These are phyloP conservation scores for Cephalotes varians DNA, from an alignment of 2,888 invertebrate genomes.

Conservation along the genomic window DNA sequence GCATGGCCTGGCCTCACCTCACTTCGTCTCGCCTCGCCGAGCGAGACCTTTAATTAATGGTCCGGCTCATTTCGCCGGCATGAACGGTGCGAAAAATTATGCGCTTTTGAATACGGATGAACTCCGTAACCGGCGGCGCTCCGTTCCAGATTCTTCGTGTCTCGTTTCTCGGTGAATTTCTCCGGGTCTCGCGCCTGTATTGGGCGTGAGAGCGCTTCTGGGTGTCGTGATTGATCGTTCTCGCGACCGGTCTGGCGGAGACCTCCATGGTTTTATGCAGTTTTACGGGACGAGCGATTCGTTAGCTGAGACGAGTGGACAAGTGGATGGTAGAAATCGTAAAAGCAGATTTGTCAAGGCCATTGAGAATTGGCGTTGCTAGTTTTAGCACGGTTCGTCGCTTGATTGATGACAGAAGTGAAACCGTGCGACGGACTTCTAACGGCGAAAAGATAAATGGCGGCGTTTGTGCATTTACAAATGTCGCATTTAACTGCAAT, in stretches of 20 bases:
- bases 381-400: conserved; percentile 45
- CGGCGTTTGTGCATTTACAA: conserved; percentile 30
- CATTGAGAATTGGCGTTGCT: conserved; percentile 36
- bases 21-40: conserved; percentile 40
- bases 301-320: conserved; percentile 52
- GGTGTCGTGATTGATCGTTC: conserved; percentile 53
- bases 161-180: conserved; percentile 46
- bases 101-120: conserved; percentile 76
- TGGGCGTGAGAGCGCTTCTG: conserved; percentile 51
- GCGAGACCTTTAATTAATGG: conserved; percentile 80
- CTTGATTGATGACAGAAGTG: conserved; percentile 49
- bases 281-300: conserved; percentile 55
- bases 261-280: conserved; percentile 48
- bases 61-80: conserved; percentile 68
- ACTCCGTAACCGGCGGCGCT: conserved; percentile 55
- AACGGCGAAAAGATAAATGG: conserved; percentile 43
- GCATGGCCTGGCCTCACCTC: conserved; percentile 40
- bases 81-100: conserved; percentile 76
- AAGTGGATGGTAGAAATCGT: conserved; percentile 52
- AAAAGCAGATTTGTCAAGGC: conserved; percentile 55
- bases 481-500: conserved; percentile 44
- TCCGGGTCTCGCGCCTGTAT: conserved; percentile 46
- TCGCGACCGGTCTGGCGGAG: conserved; percentile 45
- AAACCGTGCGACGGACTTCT: conserved; percentile 16
- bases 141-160: conserved; percentile 46